Conservation (phyloP, 2,113 vertebrate genomes). For the Barnardius zonarius region DNA sequence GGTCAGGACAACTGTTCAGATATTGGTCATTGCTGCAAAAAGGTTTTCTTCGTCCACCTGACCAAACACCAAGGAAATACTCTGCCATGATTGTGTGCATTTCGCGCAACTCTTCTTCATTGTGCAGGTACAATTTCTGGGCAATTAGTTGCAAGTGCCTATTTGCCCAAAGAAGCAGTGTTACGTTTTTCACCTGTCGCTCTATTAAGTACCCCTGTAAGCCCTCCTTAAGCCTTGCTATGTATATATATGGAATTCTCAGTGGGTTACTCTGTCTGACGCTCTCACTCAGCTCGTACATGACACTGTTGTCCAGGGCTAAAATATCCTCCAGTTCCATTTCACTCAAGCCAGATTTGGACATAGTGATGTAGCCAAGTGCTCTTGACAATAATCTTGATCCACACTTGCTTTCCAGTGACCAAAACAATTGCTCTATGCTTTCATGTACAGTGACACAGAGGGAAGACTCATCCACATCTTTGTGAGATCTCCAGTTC, state of each 20-base stretch:
- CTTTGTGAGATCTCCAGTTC: slow-evolving; percentile 96
- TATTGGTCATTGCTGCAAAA: slow-evolving; percentile 84
- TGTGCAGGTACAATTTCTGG: slow-evolving; percentile 93
- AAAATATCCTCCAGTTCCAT: slow-evolving; percentile 95
- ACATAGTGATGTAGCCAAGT: slow-evolving; percentile 96
- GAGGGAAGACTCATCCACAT: slow-evolving; percentile 92
- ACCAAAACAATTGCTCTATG: slow-evolving; percentile 96
- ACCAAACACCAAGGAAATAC: slow-evolving; percentile 96
- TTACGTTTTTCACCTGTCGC: slow-evolving; percentile 91
- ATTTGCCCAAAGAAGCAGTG: slow-evolving; percentile 95
- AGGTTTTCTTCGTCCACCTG: slow-evolving; percentile 91
- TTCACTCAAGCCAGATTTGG: slow-evolving; percentile 92
- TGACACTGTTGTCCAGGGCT: slow-evolving; percentile 93
- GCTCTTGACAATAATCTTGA: slow-evolving; percentile 89
- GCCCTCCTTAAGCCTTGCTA: slow-evolving; percentile 93
- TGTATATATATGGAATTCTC: slow-evolving; percentile 90
- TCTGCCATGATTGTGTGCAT: slow-evolving; percentile 97
- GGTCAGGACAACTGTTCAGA: slow-evolving; percentile 82
- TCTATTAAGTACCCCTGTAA: slow-evolving; percentile 93
- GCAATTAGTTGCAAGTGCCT: slow-evolving; percentile 95
- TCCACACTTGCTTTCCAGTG: slow-evolving; percentile 89
- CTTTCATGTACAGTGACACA: slow-evolving; percentile 95
- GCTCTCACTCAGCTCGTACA: slow-evolving; percentile 84
- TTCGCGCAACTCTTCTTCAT: slow-evolving; percentile 87
- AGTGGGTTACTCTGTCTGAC: slow-evolving; percentile 84